These are phyloP conservation scores for Tachysurus vachellii DNA, from an alignment of 2,113 vertebrate genomes.

Conservation along the genomic window DNA sequence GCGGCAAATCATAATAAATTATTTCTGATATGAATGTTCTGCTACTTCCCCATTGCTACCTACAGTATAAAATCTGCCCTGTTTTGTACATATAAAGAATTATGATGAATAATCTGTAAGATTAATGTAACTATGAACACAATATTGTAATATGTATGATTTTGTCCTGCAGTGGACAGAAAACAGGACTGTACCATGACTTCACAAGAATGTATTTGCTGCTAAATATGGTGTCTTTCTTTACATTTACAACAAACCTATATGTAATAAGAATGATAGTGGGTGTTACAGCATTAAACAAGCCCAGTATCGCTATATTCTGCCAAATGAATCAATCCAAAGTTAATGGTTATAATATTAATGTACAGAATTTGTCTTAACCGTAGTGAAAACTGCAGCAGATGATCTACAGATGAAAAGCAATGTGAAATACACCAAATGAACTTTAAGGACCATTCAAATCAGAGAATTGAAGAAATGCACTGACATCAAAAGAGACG, in stretches of 20 bases:
- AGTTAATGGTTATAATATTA: neutral
- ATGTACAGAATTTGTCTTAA: neutral
- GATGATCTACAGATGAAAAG: conserved; percentile 10
- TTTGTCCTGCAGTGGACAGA: neutral
- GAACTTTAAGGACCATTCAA: conserved; percentile 20
- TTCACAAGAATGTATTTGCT: neutral
- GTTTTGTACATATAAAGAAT: neutral
- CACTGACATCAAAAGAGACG: conserved; percentile 18
- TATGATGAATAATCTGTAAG: neutral
- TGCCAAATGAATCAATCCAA: neutral
- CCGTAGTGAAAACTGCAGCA: neutral
- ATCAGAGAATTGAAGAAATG: conserved; percentile 1
- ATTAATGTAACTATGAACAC: neutral
- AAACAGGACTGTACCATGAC: neutral
- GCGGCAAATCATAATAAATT: conserved; percentile 12
- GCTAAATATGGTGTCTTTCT: neutral
- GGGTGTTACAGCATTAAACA: neutral
- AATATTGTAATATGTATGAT: neutral
- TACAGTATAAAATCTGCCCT: neutral
- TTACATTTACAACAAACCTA: neutral
- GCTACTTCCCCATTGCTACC: neutral
- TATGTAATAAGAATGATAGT: neutral
- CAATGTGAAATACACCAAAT: conserved; percentile 18
- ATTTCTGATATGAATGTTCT: neutral
- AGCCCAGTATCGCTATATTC: neutral